Evolutionary conservation across 2,113 vertebrate species (phyloP).

Genomic region (Entelurus aequoreus): DNA sequence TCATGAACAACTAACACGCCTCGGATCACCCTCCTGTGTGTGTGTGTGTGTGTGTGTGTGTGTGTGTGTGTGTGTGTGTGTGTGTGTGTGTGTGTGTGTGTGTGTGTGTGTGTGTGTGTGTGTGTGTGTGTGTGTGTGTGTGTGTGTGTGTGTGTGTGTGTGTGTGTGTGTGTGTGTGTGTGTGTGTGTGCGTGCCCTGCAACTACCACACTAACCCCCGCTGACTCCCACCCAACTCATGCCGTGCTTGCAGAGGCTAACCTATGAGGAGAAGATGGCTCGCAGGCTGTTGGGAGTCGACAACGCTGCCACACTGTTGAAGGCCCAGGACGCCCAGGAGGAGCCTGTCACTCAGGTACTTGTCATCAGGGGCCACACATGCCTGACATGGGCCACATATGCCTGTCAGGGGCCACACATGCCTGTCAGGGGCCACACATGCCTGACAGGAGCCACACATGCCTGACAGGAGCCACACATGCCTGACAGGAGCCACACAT

Average conservation of each 20-base stretch:
- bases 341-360: constrained; percentile 81
- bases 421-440: too few species aligned
- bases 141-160: constrained; percentile 22
- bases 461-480: too few species aligned
- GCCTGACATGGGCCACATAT: constrained; percentile 15
- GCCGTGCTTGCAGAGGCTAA: constrained; percentile 84
- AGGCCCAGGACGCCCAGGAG: constrained; percentile 85
- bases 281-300: constrained; percentile 92
- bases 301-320: constrained; percentile 90
- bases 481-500: too few species aligned
- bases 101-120: constrained; percentile 9
- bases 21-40: constrained; percentile 27
- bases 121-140: constrained; percentile 6
- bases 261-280: constrained; percentile 98
- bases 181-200: constrained; percentile 39
- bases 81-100: constrained; percentile 21
- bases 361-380: constrained; percentile 13
- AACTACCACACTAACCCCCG: constrained; percentile 65
- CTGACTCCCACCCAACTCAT: constrained; percentile 47
- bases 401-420: not conserved
- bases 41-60: constrained; percentile 17
- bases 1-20: constrained; percentile 40
- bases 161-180: not conserved
- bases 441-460: too few species aligned
- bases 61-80: constrained; percentile 29